Evolutionary conservation across 2,113 vertebrate species (phyloP), one percentile per base, ranked within the genome.

Genomic region (Podarcis raffonei): DNA sequence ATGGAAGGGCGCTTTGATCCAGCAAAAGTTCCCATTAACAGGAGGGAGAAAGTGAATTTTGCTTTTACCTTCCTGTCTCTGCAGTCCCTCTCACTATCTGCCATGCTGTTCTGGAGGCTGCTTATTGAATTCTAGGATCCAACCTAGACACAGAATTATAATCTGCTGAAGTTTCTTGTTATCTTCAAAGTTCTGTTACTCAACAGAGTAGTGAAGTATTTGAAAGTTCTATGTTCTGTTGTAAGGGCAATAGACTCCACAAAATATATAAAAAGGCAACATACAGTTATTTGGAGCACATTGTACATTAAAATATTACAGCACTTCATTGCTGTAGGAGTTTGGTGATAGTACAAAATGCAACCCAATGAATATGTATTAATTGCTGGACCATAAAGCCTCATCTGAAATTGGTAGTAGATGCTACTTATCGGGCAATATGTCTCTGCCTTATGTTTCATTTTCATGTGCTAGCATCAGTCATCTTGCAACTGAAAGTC

Each of bases 371-470:
- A 57, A 32, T 0, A 80, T 92, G 83, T 81, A 89, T 88, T 57
- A 37, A 59, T 5, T 39, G 92, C 92, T 79, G 5, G 86, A 76
- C 62, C 92, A 86, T 1, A 15, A 69, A 87, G 30, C 78, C 48
- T 93, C 76, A 5, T 84, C 85, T 69, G 79, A 89, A 93, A 92
- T 78, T 91, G 91, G 35, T 90, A 72, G 62, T 90, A 3, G 71
- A 53, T 93, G 94, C 90, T 93, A 53, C 90, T 95, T 91, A 81
- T 18, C 59, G 91, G 62, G 83, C 89, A 80, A 65, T 4, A 0
- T 65, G 89, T 84, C 3, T 87, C 3, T 87, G 81, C 18, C 81
- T 84, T 90, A 32, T 48, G 1, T 74, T n/a, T 83, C 81, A 48
- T 59, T 71, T 91, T 48, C 27, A 6, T 87, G 82, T 92, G 83